phyloP scores from a whole-genome alignment of 1,140 invertebrate genomes.

The Rhynchophorus ferrugineus region DNA sequence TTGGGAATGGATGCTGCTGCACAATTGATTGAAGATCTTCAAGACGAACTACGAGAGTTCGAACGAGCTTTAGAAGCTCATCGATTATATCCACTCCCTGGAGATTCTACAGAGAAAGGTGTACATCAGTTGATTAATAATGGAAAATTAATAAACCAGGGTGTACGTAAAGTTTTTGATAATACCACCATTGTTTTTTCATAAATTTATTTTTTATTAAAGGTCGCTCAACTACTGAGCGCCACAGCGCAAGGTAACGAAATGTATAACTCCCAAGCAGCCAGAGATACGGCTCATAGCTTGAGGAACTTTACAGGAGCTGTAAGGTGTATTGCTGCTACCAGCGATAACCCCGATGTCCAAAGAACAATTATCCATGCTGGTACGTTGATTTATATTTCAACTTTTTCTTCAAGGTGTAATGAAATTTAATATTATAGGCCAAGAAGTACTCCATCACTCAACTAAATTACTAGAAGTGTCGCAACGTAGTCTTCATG shows the following conservation, averaged over 20 bases:
- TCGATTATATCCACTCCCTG: conserved; percentile 72
- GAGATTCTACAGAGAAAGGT: conserved; percentile 74
- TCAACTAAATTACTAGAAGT: conserved; percentile 72
- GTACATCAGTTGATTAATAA: conserved; percentile 62
- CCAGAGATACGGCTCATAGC: conserved; percentile 69
- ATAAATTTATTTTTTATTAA: neutral
- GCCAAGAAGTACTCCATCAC: conserved; percentile 67
- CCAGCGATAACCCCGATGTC: conserved; percentile 52
- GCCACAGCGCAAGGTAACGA: conserved; percentile 79
- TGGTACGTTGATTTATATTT: too few relatives aligned
- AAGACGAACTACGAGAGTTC: conserved; percentile 76
- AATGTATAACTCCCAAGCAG: conserved; percentile 73
- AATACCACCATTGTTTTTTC: neutral
- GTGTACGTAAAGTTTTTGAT: conserved; percentile 12
- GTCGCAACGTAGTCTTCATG: conserved; percentile 58
- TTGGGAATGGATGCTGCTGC: conserved; percentile 77
- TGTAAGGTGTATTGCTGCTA: conserved; percentile 62
- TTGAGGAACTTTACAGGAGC: conserved; percentile 59
- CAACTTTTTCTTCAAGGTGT: too few relatives aligned
- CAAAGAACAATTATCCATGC: conserved; percentile 61
- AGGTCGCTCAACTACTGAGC: conserved; percentile 74
- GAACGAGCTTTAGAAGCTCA: conserved; percentile 62
- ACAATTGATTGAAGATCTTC: conserved; percentile 70
- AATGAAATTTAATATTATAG: too few relatives aligned
- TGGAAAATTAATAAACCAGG: conserved; percentile 57